A percentile compares a stretch with the other conserved stretches of the same genome.
phyloP scores from a whole-genome alignment of 2,797 vertebrate species.

The Gymnocypris eckloni region DNA sequence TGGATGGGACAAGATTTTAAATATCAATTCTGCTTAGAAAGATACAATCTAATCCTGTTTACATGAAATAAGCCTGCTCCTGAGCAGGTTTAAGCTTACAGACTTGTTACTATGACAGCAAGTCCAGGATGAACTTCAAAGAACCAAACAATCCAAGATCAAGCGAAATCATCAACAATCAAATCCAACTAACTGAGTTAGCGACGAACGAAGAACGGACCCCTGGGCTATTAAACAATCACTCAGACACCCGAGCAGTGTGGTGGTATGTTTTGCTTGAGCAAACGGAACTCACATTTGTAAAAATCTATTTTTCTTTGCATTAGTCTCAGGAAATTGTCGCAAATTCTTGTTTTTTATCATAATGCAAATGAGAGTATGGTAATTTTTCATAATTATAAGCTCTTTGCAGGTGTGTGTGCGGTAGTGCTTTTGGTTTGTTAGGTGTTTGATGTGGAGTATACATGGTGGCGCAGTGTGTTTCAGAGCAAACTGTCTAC shows the following conservation, averaged over 20 bases:
- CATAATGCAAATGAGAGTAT: constrained; percentile 25
- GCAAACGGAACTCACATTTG: not conserved
- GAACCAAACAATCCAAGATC: too few species aligned
- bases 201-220: too few species aligned
- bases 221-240: not conserved
- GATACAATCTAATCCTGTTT: too few species aligned
- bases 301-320: not conserved
- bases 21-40: too few species aligned
- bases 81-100: too few species aligned
- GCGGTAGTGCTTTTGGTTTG: not conserved
- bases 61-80: too few species aligned
- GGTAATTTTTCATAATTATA: not conserved
- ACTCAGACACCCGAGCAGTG: not conserved
- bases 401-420: constrained; percentile 2
- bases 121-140: too few species aligned
- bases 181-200: too few species aligned
- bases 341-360: not conserved
- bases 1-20: too few species aligned
- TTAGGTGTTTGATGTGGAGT: constrained; percentile 27
- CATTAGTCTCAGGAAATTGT: constrained; percentile 1
- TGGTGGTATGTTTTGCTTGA: not conserved
- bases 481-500: constrained; percentile 5
- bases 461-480: not conserved
- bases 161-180: too few species aligned
- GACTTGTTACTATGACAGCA: too few species aligned